phyloP scores from a whole-genome alignment of 2,888 invertebrate genomes.

The Agrochola lota region DNA sequence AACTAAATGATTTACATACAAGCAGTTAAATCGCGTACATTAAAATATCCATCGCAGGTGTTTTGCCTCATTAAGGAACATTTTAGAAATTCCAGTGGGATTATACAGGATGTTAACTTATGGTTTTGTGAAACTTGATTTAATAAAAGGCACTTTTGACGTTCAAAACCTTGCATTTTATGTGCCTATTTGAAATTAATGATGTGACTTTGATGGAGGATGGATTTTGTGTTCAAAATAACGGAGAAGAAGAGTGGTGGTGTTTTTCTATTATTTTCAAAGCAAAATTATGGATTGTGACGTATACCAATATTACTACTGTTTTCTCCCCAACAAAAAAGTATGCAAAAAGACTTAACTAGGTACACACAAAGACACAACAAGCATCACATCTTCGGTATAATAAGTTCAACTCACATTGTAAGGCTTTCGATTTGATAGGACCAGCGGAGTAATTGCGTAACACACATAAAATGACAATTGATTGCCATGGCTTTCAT shows the following conservation, averaged over 20 bases:
- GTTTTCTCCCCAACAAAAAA: neutral
- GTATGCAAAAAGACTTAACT: neutral
- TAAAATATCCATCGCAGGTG: conserved; percentile 75
- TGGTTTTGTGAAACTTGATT: neutral
- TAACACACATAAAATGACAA: too few species aligned
- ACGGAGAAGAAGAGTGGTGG: neutral
- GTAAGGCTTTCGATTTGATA: neutral
- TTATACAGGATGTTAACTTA: conserved; percentile 53
- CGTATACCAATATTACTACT: neutral
- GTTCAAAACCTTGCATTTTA: too few species aligned
- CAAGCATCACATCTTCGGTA: neutral
- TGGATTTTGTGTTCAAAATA: neutral
- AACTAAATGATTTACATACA: conserved; percentile 61
- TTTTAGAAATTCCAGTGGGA: conserved; percentile 69
- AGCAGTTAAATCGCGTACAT: conserved; percentile 60
- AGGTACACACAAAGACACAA: neutral
- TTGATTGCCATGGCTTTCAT: too few species aligned
- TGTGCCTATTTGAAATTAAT: too few species aligned
- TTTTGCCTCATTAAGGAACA: conserved; percentile 77
- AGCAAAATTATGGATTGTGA: neutral
- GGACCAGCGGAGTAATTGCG: neutral
- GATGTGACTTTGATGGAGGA: neutral
- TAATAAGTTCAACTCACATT: neutral
- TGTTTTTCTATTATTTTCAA: neutral
- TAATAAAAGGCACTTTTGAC: too few species aligned